Evolutionary conservation across 2,113 vertebrate genomes (phyloP).

Genomic region (Leiothrix lutea): DNA sequence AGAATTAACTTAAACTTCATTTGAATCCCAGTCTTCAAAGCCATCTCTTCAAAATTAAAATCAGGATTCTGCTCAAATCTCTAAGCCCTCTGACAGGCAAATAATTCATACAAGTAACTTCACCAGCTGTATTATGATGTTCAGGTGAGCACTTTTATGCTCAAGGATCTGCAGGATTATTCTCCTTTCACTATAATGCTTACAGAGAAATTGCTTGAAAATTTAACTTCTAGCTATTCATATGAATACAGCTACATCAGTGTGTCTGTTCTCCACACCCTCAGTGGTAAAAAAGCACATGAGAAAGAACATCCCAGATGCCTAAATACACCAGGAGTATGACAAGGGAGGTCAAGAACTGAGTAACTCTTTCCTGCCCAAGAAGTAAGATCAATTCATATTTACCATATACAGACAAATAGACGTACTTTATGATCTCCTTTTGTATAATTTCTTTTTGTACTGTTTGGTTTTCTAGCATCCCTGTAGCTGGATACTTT

Average conservation of each 20-base stretch:
- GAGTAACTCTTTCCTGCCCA: background rate
- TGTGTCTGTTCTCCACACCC: background rate
- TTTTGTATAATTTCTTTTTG: background rate
- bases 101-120: background rate
- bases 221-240: background rate
- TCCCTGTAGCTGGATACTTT: background rate
- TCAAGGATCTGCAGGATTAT: background rate
- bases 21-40: background rate
- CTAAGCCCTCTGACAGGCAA: background rate
- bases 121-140: background rate
- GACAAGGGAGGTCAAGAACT: background rate
- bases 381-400: background rate
- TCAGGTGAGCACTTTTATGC: background rate
- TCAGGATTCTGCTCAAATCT: background rate
- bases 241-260: background rate
- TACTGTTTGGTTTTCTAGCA: background rate
- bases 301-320: background rate
- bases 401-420: background rate
- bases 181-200: background rate
- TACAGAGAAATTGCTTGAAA: background rate
- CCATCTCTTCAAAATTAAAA: background rate
- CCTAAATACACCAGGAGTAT: background rate
- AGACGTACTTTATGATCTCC: background rate
- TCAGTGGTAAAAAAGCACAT: background rate
- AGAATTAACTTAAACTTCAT: background rate